phyloP scores from a whole-genome alignment of 2,113 vertebrate genomes.

The Myotis yumanensis region DNA sequence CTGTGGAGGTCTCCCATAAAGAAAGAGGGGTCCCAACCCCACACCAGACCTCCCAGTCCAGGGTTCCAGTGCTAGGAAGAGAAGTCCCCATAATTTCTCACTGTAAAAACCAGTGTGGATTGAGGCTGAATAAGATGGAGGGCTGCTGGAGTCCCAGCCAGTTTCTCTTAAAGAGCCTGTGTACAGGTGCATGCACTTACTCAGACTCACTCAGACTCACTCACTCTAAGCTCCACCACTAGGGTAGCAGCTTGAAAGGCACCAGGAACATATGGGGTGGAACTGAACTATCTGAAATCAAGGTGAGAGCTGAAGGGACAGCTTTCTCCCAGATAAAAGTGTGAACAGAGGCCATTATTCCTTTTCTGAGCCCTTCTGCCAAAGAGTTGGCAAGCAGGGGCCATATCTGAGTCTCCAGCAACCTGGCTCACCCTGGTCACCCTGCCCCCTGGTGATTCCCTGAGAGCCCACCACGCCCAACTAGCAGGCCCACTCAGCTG shows the following conservation, averaged over 20 bases:
- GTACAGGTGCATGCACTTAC: not conserved
- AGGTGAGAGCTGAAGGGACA: not conserved
- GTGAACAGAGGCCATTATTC: not conserved
- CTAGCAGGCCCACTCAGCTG: not conserved
- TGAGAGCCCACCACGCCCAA: not conserved
- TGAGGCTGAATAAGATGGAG: not conserved
- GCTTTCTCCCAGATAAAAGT: not conserved
- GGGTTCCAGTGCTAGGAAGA: not conserved
- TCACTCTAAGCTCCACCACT: not conserved
- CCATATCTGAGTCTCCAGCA: not conserved
- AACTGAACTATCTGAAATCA: not conserved
- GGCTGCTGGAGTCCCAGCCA: not conserved
- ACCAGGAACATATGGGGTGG: not conserved
- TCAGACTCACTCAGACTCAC: not conserved
- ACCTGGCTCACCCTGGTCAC: not conserved
- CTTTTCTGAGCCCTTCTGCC: not conserved
- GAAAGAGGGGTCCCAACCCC: not conserved
- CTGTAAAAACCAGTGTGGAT: not conserved
- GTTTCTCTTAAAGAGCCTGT: not conserved
- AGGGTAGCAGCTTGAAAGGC: not conserved
- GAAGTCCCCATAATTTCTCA: not conserved
- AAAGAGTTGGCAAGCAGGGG: not conserved
- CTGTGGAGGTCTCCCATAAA: not conserved
- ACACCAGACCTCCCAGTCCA: not conserved
- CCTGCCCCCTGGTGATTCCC: not conserved